phyloP scores from a whole-genome alignment of 2,888 invertebrate genomes.

The Cerceris ruficornis region DNA sequence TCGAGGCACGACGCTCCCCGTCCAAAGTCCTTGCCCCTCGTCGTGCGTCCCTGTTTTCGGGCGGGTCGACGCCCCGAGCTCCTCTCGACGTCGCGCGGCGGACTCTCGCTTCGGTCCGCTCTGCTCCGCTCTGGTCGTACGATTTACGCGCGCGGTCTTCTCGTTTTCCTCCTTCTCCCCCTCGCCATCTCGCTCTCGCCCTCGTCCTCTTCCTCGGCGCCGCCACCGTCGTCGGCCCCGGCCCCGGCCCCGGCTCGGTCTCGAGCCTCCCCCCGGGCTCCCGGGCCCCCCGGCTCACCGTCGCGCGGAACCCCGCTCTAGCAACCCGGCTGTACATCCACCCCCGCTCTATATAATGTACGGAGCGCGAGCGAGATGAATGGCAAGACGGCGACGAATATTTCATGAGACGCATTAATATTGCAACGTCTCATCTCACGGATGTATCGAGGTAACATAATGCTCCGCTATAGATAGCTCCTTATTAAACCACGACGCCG shows the following conservation, averaged over 20 bases:
- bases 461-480: constrained; percentile 83
- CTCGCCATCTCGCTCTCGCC: constrained; percentile 15
- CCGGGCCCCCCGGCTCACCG: not conserved
- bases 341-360: constrained; percentile 63
- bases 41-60: too few species aligned
- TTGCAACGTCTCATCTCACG: constrained; percentile 81
- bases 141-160: constrained; percentile 1
- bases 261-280: too few species aligned
- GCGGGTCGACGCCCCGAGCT: too few species aligned
- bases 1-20: too few species aligned
- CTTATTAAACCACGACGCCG: constrained; percentile 81
- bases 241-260: too few species aligned
- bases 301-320: not conserved
- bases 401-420: constrained; percentile 81
- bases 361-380: constrained; percentile 77
- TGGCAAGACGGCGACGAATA: constrained; percentile 81
- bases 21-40: too few species aligned
- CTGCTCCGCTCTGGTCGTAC: constrained; percentile 22
- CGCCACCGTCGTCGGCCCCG: constrained; percentile 17
- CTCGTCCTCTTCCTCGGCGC: constrained; percentile 27
- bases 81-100: too few species aligned
- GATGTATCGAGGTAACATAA: constrained; percentile 82
- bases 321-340: constrained; percentile 31
- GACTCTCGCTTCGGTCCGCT: constrained; percentile 27
- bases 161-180: not conserved